Evolutionary conservation across 2,797 vertebrate genomes (phyloP), one percentile per base, ranked within the genome.

Genomic region (Mormyrops boulengeri): DNA sequence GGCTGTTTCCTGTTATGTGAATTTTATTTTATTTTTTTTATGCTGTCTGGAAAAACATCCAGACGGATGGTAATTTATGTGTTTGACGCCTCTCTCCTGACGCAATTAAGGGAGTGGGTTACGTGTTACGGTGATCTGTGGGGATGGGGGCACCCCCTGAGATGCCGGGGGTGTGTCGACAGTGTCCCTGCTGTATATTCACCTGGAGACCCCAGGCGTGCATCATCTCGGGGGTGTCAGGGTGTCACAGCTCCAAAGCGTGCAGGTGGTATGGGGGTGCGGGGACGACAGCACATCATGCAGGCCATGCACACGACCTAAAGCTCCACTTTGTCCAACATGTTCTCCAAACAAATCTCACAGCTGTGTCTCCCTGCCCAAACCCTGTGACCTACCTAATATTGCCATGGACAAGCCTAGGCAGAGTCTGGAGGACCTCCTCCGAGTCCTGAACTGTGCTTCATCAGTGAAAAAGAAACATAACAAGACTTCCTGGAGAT

Each of bases 181-280:
- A 14, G 94, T 94, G 95, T 96, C 95, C 95, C 96, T 95, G 95
- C 94, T 93, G 94, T 92, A 93, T 94, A 94, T 89, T 93, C 41
- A 90, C 85, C 34, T 38, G 69, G 69, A 73, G 69, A 73, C 69
- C 30, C 69, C 69, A 73, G 69, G 34, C 12, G 14, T 73, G 69
- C 30, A 38, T 73, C 34, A 66, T 30, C 22, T 66, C 26, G 22
- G 22, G 60, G 60, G 60, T 66, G 22, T 66, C 22, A 30, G 7
- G 11, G 22, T 66, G 60, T 66, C 60, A 34, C 69, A 73, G 69
- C 69, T 73, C 11, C 12, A 38, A 14, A 34, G 69, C 12, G 3
- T 73, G 34, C 30, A 34, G 11, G 34, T 73, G 69, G 34, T 14
- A 73, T 34, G 30, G 12, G 3, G 26, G n/a, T 30, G 26, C 26